Evolutionary conservation across 2,888 invertebrate species (phyloP).

Genomic region (Drosophila rellima): DNA sequence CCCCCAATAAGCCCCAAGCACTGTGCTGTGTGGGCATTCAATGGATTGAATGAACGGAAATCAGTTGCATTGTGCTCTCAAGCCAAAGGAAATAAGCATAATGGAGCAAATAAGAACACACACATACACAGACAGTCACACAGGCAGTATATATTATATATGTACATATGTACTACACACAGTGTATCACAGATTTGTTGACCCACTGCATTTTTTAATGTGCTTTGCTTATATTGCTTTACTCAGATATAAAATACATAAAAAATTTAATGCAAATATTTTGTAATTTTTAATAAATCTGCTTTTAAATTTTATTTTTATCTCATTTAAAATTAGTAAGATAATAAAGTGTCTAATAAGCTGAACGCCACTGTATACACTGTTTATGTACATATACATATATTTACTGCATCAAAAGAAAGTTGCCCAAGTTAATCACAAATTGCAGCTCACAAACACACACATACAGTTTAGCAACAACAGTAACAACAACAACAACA

Average conservation of each 20-base stretch:
- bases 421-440: constrained; percentile 8
- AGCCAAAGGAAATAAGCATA: constrained; percentile 64
- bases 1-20: constrained; percentile 6
- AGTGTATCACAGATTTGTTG: background rate
- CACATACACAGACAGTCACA: constrained; percentile 14
- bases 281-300: too few species aligned
- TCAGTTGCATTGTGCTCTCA: constrained; percentile 63
- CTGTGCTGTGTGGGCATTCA: constrained; percentile 31
- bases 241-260: too few species aligned
- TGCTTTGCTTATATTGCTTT: too few species aligned
- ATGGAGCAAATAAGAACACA: constrained; percentile 54
- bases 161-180: constrained; percentile 1
- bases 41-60: constrained; percentile 47
- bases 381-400: background rate
- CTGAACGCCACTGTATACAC: too few species aligned
- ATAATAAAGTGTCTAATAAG: too few species aligned
- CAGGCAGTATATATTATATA: background rate
- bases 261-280: too few species aligned
- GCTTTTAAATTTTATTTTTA: too few species aligned
- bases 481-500: constrained; percentile 44
- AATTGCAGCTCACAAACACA: constrained; percentile 18
- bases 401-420: background rate
- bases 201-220: too few species aligned
- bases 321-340: too few species aligned
- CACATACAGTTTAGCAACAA: constrained; percentile 33